Percentiles rank a stretch among this genome's conserved stretches.
These are phyloP conservation scores for Sceloporus undulatus DNA, from an alignment of 2,113 vertebrate genomes.

Conservation along the genomic window DNA sequence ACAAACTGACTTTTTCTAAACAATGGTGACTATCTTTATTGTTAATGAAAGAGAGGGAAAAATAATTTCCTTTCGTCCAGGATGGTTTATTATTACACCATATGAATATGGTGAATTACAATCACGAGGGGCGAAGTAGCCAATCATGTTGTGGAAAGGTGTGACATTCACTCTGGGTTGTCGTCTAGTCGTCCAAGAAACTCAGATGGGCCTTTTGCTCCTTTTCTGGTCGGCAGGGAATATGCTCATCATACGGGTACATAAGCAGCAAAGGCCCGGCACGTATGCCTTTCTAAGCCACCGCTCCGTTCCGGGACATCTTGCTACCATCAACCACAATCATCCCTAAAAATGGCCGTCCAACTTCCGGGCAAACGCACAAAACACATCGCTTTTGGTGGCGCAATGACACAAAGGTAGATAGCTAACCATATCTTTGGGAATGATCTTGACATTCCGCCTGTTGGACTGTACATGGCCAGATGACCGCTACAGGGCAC, in stretches of 20 bases:
- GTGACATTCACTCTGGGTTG: too few relatives aligned
- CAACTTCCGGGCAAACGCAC: neutral
- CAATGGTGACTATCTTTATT: neutral
- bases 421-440: conserved; percentile 54
- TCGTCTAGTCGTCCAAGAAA: neutral
- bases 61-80: neutral
- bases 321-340: conserved; percentile 4
- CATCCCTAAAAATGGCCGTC: neutral
- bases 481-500: conserved; percentile 53
- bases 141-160: neutral
- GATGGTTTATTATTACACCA: neutral
- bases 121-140: neutral
- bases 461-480: conserved; percentile 63
- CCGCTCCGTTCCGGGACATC: neutral
- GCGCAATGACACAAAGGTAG: conserved; percentile 39
- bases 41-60: too few relatives aligned
- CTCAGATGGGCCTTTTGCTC: neutral
- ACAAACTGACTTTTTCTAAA: neutral
- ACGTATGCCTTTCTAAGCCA: conserved; percentile 17
- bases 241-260: neutral
- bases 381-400: conserved; percentile 15
- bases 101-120: neutral
- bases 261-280: neutral
- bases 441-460: conserved; percentile 58
- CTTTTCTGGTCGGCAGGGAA: conserved; percentile 10